Conservation (phyloP, 2,888 invertebrate species). For the Yponomeuta cagnagella region DNA sequence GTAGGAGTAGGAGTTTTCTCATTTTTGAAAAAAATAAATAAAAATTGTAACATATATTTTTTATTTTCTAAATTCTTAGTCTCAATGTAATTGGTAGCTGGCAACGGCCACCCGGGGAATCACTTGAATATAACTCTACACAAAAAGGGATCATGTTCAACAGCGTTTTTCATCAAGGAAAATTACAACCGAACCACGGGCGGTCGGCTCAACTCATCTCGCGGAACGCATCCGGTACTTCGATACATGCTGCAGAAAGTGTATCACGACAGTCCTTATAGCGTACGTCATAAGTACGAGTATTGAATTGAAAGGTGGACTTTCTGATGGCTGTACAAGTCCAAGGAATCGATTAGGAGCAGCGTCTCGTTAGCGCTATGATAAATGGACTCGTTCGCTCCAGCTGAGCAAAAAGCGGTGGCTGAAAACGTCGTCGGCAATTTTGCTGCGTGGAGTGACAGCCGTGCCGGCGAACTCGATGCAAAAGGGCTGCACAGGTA, state of each 20-base stretch:
- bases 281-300: background rate
- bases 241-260: background rate
- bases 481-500: background rate
- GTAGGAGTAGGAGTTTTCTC: too few relatives aligned
- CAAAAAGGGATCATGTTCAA: background rate
- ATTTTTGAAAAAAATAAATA: too few relatives aligned
- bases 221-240: background rate
- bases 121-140: conserved; percentile 15
- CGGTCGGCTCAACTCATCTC: background rate
- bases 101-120: background rate
- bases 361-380: conserved; percentile 19
- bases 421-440: conserved; percentile 5
- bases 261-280: background rate
- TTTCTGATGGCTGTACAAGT: background rate
- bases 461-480: background rate
- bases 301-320: background rate
- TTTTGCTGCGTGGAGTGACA: conserved; percentile 24
- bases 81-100: too few relatives aligned
- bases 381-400: conserved; percentile 8
- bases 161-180: background rate
- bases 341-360: conserved; percentile 45
- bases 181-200: background rate
- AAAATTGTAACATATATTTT: too few relatives aligned
- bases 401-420: background rate
- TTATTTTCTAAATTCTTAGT: too few relatives aligned